Evolutionary conservation across 2,113 vertebrate species (phyloP), one percentile per base, ranked within the genome.

Genomic region (Solenodon paradoxus): DNA sequence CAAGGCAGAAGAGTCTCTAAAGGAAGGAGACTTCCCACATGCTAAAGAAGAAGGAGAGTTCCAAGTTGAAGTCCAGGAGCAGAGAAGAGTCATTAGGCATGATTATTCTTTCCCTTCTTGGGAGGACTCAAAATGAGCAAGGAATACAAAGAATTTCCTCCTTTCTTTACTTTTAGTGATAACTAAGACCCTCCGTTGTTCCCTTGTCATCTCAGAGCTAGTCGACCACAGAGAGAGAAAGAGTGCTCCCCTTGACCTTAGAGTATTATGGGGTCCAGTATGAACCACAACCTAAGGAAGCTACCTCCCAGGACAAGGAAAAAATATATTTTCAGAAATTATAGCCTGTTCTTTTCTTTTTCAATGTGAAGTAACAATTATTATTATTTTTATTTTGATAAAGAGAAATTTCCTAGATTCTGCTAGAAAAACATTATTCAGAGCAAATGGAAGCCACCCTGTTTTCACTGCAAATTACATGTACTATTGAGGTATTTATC

Each of bases 41-140:
- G 74, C 72, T 11, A 71, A 81, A 47, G 64, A 61, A 17, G 47
- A 87, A 91, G 15, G 15, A 32, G 28, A 22, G 22, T 57, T 82
- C 82, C 86, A 74, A 94, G 68, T 95, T 92, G 75, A 95, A 92
- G 42, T n/a, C 16, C 75, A 91, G 38, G 45, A 78, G 79, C 42
- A 59, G 32, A 3, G 17, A 15, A 68, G 38, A 69, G 80, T 74
- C 51, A 13, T 51, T 30, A 13, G 17, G 53, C 49, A 78, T 45
- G 55, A 85, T 11, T 35, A 75, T 78, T 59, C 90, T 40, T 13
- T 35, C 80, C 40, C 53, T 38, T 55, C 26, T 13, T 24, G 35
- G 32, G 51, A 92, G 24, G 66, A 61, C 28, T 81, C 35, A 42
- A 80, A 84, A 17, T n/a, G 57, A 59, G 57, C 30, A 72, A 68